Percentiles rank a stretch among this genome's conserved stretches.
These are phyloP conservation scores for Brenthis ino DNA, from an alignment of 2,888 invertebrate species.

Conservation along the genomic window DNA sequence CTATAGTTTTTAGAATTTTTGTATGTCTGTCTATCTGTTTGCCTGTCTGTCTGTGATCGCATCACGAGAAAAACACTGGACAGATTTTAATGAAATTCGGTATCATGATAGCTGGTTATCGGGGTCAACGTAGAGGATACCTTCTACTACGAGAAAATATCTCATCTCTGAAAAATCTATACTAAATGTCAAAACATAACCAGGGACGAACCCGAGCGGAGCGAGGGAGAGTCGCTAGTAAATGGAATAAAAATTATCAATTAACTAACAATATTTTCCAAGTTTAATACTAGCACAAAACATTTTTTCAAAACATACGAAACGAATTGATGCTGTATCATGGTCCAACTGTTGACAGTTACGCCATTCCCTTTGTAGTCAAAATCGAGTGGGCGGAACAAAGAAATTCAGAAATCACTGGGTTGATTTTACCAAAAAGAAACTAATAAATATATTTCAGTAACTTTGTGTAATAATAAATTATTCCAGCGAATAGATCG, in stretches of 20 bases:
- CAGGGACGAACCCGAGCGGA: too few species aligned
- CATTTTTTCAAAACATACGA: background rate
- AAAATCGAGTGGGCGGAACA: constrained; percentile 19
- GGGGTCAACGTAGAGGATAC: too few species aligned
- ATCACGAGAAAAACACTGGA: too few species aligned
- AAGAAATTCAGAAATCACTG: constrained; percentile 10
- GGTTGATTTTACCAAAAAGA: constrained; percentile 7
- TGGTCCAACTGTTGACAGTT: constrained; percentile 13
- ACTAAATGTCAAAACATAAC: too few species aligned
- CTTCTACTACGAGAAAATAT: too few species aligned
- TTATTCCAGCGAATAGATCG: background rate
- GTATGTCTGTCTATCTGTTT: too few species aligned
- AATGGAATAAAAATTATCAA: constrained; percentile 2
- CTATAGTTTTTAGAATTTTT: too few species aligned
- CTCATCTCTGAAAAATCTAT: too few species aligned
- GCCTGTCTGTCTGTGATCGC: too few species aligned
- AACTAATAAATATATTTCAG: constrained; percentile 12
- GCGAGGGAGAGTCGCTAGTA: too few species aligned
- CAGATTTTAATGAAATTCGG: too few species aligned
- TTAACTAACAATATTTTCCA: background rate
- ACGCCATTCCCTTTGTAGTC: constrained; percentile 12
- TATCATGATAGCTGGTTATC: too few species aligned
- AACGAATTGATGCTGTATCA: constrained; percentile 6
- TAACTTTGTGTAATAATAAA: background rate
- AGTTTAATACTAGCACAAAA: background rate